Percentiles rank a stretch among this genome's conserved stretches.
Conservation (phyloP, 2,888 invertebrate species). For the Campopleginae sp. region DNA sequence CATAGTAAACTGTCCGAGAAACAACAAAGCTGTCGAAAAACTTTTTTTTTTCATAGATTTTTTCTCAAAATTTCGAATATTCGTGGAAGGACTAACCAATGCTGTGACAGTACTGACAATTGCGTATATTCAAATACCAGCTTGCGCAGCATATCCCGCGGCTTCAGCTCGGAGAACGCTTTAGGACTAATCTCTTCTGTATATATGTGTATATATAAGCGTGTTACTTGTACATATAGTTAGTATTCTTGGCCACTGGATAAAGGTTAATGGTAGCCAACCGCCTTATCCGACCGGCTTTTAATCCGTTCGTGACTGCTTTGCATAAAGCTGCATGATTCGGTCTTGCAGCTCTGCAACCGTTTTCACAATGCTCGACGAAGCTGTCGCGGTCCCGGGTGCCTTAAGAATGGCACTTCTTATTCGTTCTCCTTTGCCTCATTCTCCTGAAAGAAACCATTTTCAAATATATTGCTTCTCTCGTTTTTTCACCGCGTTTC, state of each 20-base stretch:
- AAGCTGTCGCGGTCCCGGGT: slow-evolving; percentile 20
- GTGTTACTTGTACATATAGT: slow-evolving; percentile 6
- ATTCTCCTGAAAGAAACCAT: slow-evolving; percentile 26
- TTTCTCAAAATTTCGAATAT: neutral
- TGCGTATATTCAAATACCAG: neutral
- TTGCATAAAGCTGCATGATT: slow-evolving; percentile 75
- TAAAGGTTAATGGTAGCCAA: slow-evolving; percentile 75
- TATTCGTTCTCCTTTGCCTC: slow-evolving; percentile 52
- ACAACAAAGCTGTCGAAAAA: neutral
- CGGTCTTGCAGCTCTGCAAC: slow-evolving; percentile 42
- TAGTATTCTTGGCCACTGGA: slow-evolving; percentile 63
- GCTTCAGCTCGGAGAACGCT: neutral
- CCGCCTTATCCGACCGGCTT: slow-evolving; percentile 76
- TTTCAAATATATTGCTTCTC: slow-evolving; percentile 33
- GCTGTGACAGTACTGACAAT: neutral
- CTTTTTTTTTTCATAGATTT: neutral
- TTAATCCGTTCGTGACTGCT: slow-evolving; percentile 78
- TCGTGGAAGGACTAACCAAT: neutral
- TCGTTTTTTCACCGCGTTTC: neutral
- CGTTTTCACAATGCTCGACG: slow-evolving; percentile 50
- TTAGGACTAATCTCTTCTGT: slow-evolving; percentile 3
- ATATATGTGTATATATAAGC: slow-evolving; percentile 1
- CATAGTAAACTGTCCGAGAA: neutral
- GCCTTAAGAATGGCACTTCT: slow-evolving; percentile 56
- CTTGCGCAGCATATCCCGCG: neutral